These are phyloP conservation scores for Helobdella robusta DNA, from an alignment of 2,888 invertebrate species.

Conservation along the genomic window DNA sequence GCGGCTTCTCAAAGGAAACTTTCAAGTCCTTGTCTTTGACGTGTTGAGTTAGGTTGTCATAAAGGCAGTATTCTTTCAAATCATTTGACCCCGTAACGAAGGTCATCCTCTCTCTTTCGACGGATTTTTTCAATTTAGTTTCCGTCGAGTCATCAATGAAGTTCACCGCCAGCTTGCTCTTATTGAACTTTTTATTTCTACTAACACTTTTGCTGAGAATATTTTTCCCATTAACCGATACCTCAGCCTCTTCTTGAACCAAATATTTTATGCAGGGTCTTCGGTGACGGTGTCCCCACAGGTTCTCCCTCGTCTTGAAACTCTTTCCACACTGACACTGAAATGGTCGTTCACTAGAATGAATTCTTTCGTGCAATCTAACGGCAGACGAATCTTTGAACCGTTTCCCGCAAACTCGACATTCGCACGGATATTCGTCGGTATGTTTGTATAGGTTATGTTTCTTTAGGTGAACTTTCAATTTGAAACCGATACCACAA, in stretches of 20 bases:
- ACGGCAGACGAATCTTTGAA: constrained; percentile 37
- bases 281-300: constrained; percentile 36
- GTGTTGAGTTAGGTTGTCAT: too few species aligned
- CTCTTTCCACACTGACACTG: constrained; percentile 34
- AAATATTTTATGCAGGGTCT: constrained; percentile 32
- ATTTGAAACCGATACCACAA: constrained; percentile 36
- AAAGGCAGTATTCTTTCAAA: too few species aligned
- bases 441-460: constrained; percentile 37
- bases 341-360: constrained; percentile 34
- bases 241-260: constrained; percentile 26
- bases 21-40: too few species aligned
- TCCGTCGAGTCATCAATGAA: neutral
- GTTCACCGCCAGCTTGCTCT: neutral
- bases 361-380: constrained; percentile 35
- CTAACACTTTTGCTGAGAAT: constrained; percentile 16
- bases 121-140: too few species aligned
- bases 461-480: constrained; percentile 36
- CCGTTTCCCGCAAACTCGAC: constrained; percentile 35
- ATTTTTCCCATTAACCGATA: too few species aligned
- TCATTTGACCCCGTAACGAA: too few species aligned
- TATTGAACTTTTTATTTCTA: neutral
- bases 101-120: too few species aligned
- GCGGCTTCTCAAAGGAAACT: too few species aligned
- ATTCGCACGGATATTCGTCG: constrained; percentile 35
- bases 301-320: constrained; percentile 37